Base-by-base conservation (phyloP, 2,888 invertebrate species). In the Tipula unca region DNA sequence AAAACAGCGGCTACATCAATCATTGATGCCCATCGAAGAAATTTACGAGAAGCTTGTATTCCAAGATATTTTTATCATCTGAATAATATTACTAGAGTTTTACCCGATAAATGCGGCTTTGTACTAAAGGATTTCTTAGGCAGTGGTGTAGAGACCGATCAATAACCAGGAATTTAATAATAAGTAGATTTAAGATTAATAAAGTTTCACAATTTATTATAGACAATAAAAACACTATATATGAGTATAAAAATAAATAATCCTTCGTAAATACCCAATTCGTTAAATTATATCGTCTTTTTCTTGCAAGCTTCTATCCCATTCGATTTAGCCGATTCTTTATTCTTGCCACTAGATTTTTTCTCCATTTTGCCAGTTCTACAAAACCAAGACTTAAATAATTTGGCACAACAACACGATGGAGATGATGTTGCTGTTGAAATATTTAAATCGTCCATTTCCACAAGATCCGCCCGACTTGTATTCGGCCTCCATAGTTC, bases 1-100 rank as follows among this genome's bases (percentile, higher is more conserved):
- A 92, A 93, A 87, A 92, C 93, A 87, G 95, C 94, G 1, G 95
- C 94, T 0, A 91, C 92, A 86, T 89, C 92, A 86, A 95, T 96
- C 89, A 92, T 96, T 32, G 91, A 92, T 86, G 95, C 95, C 0
- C 94, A 95, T 87, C 91, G 95, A 85, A 91, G 93, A 86, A 92
- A 94, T 87, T 89, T 93, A 84, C 86, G 87, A 14, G 94, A 95
- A 89, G 90, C 92, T 14, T 93, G 95, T 36, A 93, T 96, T 86
- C 96, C 96, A 0, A 90, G 91, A 87, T 92, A 92, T 13, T 92
- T 95, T 86, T 90, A 93, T 86, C 90, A 92, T 86, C 87, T 94
- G 29, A 94, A 94, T 88, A 91, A 92, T 87, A 87, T 42, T 36
- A 3, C n/a, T 2, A 92, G 95, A 89, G 89, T 92, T 85, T 89